Base-by-base conservation (phyloP, 2,888 invertebrate species). In the Sinodicranocentrus sp. region DNA sequence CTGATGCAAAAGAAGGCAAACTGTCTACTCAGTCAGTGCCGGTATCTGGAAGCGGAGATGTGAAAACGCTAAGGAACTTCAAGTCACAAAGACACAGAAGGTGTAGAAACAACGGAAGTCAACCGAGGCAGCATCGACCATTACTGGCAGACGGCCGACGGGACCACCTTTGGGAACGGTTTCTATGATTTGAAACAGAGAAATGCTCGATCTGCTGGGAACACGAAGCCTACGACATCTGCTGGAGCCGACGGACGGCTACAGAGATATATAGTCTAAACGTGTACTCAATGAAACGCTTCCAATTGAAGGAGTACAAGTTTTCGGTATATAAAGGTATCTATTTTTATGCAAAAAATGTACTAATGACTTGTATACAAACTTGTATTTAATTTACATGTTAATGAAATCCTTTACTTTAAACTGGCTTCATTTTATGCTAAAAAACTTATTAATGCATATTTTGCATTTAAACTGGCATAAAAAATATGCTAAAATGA, bases 161-260 rank as follows among this genome's bases (percentile, higher is more conserved):
- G 85, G 85, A 84, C 54, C 71, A 70, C 85, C 82, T 76, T 80
- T 61, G 59, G 80, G 72, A 79, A 79, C 72, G 72, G 72, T 78
- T 85, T 85, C 83, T 77, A 82, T 85, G 85, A 82, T 77, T 73
- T 82, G 77, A 85, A 82, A 85, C 85, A 85, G 76, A 85, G 83
- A 85, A 85, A 83, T 70, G 78, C 78, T 78, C 78, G 70, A 70
- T 78, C 78, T 78, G 78, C 70, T 70, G 77, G 85, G 83, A 76
- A 80, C 83, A 85, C 85, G 75, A 43, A 83, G 85, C 76, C 79
- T 79, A 80, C 80, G 79, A 70, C 79, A 57, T 78, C 78, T 78
- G 48, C 78, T 78, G 70, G 70, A 70, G 61, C 68, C 78, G 61
- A 48, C 8, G 5, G 28, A 68, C 8, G 70, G 68, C 70, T 70